A percentile compares a stretch with the other conserved stretches of the same genome.
Evolutionary conservation across 92 coral and sea anemone species (phyloP).

Genomic region (Zoanthus sansibaricus): DNA sequence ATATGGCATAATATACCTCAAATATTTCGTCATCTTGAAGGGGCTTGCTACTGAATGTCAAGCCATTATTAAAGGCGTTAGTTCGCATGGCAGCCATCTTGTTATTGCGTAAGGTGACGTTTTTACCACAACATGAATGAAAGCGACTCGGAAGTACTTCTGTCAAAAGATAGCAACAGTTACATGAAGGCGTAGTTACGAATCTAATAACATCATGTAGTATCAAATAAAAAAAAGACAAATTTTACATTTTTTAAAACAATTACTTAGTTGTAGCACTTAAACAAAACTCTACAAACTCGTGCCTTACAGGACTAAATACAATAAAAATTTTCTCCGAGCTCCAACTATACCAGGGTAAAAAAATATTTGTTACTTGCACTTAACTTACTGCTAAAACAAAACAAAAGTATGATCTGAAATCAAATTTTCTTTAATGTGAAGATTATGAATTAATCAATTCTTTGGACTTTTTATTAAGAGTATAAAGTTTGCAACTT

Average conservation of each 20-base stretch:
- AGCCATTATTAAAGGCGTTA: slow-evolving; percentile 81
- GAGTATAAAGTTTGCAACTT: not conserved
- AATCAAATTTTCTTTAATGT: no score
- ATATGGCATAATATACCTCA: slow-evolving; percentile 68
- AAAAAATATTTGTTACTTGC: no score
- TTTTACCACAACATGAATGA: slow-evolving; percentile 93
- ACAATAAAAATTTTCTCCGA: no score
- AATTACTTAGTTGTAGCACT: no score
- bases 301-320: no score
- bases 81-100: slow-evolving; percentile 81
- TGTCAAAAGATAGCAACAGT: not conserved
- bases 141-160: slow-evolving; percentile 71
- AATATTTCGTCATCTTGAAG: slow-evolving; percentile 89
- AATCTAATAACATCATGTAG: no score
- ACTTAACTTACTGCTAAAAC: no score
- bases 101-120: slow-evolving; percentile 77
- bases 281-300: no score
- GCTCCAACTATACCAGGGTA: no score
- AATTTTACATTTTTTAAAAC: not conserved
- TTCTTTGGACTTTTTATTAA: not conserved
- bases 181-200: not conserved
- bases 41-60: slow-evolving; percentile 90
- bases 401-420: no score
- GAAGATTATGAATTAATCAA: no score
- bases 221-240: not conserved